These are phyloP conservation scores for Girardia tigrina DNA, from an alignment of 2,888 invertebrate species.

Conservation along the genomic window DNA sequence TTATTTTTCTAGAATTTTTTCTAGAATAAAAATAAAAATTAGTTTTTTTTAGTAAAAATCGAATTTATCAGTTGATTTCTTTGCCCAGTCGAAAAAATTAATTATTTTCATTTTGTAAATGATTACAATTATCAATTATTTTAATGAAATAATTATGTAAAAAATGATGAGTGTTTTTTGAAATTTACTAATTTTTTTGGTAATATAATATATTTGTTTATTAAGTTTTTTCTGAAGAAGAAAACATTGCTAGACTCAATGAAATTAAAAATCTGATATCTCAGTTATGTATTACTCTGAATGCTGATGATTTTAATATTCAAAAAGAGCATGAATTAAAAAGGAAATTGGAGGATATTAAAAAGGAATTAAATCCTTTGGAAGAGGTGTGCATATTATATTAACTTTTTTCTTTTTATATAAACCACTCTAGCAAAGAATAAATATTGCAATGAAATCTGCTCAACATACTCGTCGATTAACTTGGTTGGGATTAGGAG, in stretches of 20 bases:
- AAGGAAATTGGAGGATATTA: conserved; percentile 66
- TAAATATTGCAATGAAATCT: conserved; percentile 59
- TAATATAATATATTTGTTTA: no score
- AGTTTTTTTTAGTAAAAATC: conserved; percentile 4
- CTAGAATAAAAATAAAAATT: no score
- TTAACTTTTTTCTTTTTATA: conserved; percentile 37
- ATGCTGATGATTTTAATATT: conserved; percentile 78
- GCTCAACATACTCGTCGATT: conserved; percentile 44
- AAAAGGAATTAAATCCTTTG: conserved; percentile 66
- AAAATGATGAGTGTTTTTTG: no score
- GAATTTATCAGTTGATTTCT: neutral
- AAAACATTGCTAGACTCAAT: conserved; percentile 58
- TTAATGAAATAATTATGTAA: no score
- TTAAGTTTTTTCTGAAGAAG: conserved; percentile 44
- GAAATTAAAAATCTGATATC: conserved; percentile 66
- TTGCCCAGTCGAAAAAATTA: no score
- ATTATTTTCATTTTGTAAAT: no score
- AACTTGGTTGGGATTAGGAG: conserved; percentile 70
- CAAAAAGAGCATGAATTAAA: conserved; percentile 67
- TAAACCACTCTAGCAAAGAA: conserved; percentile 64
- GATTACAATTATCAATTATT: no score
- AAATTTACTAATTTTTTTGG: no score
- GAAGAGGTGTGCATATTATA: conserved; percentile 69
- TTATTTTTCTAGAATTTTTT: no score
- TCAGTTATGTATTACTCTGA: conserved; percentile 75